Evolutionary conservation across 2,113 vertebrate genomes (phyloP).

Genomic region (Silurus glanis): DNA sequence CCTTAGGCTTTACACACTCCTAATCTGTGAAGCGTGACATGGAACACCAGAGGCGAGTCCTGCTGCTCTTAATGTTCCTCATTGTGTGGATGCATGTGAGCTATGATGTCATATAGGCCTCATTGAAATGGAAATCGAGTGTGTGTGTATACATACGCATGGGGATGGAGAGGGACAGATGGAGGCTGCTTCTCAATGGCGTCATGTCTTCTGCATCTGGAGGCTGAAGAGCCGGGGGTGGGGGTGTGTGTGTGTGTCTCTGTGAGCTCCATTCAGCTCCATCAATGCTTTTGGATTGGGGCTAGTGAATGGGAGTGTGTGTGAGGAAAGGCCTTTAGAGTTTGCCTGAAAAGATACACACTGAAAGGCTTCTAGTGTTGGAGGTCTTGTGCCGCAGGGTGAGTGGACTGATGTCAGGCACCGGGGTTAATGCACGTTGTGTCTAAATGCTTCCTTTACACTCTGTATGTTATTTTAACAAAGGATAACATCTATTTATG

Average conservation of each 20-base stretch:
- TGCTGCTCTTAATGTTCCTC: slow-evolving; percentile 51
- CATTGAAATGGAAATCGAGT: slow-evolving; percentile 57
- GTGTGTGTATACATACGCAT: background rate
- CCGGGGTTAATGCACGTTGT: slow-evolving; percentile 45
- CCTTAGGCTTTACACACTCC: slow-evolving; percentile 39
- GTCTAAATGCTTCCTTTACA: slow-evolving; percentile 37
- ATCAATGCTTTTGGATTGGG: slow-evolving; percentile 47
- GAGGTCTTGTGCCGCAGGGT: slow-evolving; percentile 50
- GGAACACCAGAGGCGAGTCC: slow-evolving; percentile 45
- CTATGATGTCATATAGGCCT: slow-evolving; percentile 57
- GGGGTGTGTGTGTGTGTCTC: slow-evolving; percentile 40
- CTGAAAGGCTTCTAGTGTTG: slow-evolving; percentile 45
- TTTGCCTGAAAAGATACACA: slow-evolving; percentile 45
- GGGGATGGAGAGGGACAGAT: slow-evolving; percentile 51
- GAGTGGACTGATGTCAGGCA: slow-evolving; percentile 51
- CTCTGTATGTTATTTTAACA: slow-evolving; percentile 41
- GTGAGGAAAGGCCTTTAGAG: slow-evolving; percentile 46
- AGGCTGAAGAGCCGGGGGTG: slow-evolving; percentile 43
- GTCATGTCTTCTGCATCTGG: slow-evolving; percentile 61
- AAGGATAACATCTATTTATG: slow-evolving; percentile 30
- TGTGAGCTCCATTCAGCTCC: slow-evolving; percentile 48
- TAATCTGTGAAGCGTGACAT: slow-evolving; percentile 48
- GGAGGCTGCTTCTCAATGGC: slow-evolving; percentile 56
- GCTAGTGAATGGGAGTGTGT: slow-evolving; percentile 44
- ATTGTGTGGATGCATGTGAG: slow-evolving; percentile 53